Evolutionary conservation across 92 coral and sea anemone species (phyloP).

Genomic region (Epizoanthus stellaris): DNA sequence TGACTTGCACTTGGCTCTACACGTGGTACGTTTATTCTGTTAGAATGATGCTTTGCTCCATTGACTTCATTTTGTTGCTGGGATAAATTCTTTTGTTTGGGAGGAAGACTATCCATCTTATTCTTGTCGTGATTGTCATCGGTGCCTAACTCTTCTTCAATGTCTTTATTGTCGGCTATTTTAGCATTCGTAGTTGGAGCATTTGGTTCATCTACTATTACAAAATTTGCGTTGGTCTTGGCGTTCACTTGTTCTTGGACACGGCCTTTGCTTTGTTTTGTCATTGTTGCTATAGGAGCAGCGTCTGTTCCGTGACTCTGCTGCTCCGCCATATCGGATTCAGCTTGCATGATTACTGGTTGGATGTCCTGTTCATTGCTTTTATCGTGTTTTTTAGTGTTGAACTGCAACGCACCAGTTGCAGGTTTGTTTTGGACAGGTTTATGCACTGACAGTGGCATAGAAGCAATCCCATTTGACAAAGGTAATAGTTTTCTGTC

Average conservation of each 20-base stretch:
- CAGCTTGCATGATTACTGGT: neutral
- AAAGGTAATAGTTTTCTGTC: neutral
- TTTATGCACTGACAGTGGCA: neutral
- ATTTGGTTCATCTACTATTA: neutral
- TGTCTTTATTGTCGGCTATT: neutral
- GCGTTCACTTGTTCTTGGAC: neutral
- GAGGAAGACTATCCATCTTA: neutral
- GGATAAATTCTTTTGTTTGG: neutral
- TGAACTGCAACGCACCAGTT: neutral
- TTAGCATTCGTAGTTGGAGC: neutral
- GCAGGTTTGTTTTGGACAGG: neutral
- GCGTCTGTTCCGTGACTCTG: slow-evolving; percentile 31
- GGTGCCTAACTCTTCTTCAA: slow-evolving; percentile 27
- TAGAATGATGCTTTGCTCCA: no score
- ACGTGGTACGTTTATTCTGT: neutral
- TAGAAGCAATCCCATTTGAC: neutral
- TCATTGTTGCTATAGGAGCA: neutral
- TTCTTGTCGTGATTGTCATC: neutral
- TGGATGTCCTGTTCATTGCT: neutral
- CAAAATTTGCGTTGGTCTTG: neutral
- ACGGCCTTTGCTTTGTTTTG: no score
- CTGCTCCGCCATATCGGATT: neutral
- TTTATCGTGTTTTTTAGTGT: neutral
- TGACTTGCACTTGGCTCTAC: neutral
- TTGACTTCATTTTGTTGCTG: no score